Conservation (phyloP, 2,797 vertebrate genomes). For the Semaprochilodus insignis region DNA sequence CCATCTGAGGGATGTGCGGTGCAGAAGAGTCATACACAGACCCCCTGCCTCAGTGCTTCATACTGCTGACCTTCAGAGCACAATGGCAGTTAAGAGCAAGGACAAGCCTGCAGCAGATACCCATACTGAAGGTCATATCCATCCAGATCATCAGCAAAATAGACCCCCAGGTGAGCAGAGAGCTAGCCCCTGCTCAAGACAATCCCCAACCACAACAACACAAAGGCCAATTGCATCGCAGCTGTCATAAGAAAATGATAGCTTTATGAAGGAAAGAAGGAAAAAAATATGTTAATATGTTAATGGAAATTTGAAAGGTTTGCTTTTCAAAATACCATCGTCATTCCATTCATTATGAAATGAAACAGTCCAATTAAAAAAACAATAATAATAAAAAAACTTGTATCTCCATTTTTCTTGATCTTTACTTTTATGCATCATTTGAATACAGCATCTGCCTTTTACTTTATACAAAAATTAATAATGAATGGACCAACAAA, state of each 20-base stretch:
- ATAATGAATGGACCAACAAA: too few relatives aligned
- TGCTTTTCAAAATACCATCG: too few relatives aligned
- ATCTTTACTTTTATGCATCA: too few relatives aligned
- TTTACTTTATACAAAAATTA: too few relatives aligned
- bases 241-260: neutral
- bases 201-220: neutral
- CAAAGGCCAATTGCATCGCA: neutral
- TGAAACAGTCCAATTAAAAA: too few relatives aligned
- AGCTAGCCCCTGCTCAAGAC: neutral
- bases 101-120: neutral
- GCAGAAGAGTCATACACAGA: neutral
- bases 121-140: slow-evolving; percentile 7
- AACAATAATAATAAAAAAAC: too few relatives aligned
- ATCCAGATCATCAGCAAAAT: neutral
- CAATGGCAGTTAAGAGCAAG: slow-evolving; percentile 2
- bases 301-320: too few relatives aligned
- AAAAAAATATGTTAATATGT: too few relatives aligned
- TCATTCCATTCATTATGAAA: too few relatives aligned
- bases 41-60: neutral
- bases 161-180: neutral
- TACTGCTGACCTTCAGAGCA: slow-evolving; percentile 22
- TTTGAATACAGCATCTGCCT: too few relatives aligned
- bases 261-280: too few relatives aligned
- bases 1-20: neutral
- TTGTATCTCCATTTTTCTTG: too few relatives aligned